Evolutionary conservation across 2,797 vertebrate species (phyloP).

Genomic region (Eulemur mongoz): DNA sequence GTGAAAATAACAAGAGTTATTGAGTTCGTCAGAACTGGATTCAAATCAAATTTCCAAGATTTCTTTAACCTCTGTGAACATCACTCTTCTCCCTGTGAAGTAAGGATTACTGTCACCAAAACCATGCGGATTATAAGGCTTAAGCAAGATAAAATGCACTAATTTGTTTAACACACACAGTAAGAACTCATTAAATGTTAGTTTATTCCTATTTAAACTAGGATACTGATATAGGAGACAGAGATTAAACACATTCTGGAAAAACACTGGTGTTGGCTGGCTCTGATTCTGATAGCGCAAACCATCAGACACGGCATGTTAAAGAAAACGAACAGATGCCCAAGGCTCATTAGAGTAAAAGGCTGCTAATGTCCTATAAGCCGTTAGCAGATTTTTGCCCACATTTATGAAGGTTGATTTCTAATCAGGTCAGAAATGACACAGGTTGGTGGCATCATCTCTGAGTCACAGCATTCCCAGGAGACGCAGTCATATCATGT

Average conservation of each 20-base stretch:
- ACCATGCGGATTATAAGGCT: not conserved
- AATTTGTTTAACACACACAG: constrained; percentile 38
- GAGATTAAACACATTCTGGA: constrained; percentile 2
- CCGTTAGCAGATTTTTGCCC: not conserved
- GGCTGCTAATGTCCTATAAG: not conserved
- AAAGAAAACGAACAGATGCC: not conserved
- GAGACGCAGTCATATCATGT: not conserved
- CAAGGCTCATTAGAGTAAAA: not conserved
- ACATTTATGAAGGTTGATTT: not conserved
- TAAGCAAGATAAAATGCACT: constrained; percentile 30
- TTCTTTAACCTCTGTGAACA: not conserved
- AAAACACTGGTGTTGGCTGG: not conserved
- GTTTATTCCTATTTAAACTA: constrained; percentile 38
- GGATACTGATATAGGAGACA: not conserved
- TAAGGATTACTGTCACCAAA: not conserved
- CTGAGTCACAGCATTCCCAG: constrained; percentile 49
- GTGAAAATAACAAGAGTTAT: not conserved
- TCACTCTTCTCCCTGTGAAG: not conserved
- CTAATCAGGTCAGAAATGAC: constrained; percentile 14
- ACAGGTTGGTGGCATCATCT: not conserved
- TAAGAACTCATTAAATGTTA: constrained; percentile 44
- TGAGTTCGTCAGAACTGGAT: not conserved
- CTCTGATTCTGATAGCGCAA: constrained; percentile 30
- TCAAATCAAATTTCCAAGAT: not conserved
- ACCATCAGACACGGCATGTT: not conserved